A percentile compares a stretch with the other conserved stretches of the same genome.
Conservation (phyloP, 1,140 invertebrate species). For the Cydia strobilella region DNA sequence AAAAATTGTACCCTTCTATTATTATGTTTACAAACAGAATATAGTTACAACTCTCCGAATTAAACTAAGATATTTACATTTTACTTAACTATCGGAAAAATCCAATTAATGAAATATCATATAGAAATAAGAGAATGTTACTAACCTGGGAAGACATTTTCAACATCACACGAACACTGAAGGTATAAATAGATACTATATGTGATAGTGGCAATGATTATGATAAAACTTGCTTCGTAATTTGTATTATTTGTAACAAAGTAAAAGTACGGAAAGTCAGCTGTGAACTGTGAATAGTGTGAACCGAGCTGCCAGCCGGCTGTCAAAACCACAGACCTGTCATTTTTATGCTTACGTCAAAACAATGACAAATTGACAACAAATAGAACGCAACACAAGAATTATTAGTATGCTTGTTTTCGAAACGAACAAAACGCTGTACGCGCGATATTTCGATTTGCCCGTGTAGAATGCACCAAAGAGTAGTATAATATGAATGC, state of each 20-base stretch:
- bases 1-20: background rate
- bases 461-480: no score
- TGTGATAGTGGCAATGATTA: background rate
- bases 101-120: no score
- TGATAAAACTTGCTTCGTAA: background rate
- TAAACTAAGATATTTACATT: no score
- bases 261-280: background rate
- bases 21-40: background rate
- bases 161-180: conserved; percentile 39
- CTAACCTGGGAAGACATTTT: conserved; percentile 57
- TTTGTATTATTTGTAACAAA: background rate
- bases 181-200: background rate
- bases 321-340: no score
- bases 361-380: no score
- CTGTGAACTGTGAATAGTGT: no score
- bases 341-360: no score
- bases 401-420: background rate
- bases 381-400: background rate
- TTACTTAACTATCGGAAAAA: background rate
- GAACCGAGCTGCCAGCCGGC: background rate
- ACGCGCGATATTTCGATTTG: no score
- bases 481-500: no score
- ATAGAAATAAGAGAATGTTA: conserved; percentile 31
- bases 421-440: background rate
- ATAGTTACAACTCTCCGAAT: no score